Conservation (phyloP, 2,113 vertebrate genomes). For the Rhinolophus sinicus region DNA sequence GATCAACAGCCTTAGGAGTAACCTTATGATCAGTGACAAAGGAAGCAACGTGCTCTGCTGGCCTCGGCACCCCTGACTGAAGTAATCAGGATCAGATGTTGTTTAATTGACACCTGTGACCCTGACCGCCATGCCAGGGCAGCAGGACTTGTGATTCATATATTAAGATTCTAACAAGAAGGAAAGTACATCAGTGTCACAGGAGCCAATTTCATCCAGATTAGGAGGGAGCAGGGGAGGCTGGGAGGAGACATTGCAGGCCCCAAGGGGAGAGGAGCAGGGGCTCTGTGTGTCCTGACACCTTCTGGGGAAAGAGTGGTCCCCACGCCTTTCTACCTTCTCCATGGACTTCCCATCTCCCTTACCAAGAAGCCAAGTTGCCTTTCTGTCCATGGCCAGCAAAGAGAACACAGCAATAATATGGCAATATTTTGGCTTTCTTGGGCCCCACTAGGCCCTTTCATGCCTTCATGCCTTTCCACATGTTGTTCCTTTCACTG, state of each 20-base stretch:
- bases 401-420: background rate
- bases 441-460: accelerated
- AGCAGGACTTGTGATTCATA: constrained; percentile 13
- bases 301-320: background rate
- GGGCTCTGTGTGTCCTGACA: background rate
- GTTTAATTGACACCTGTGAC: constrained; percentile 60
- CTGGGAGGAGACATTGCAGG: background rate
- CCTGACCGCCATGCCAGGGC: background rate
- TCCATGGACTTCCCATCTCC: too few species aligned
- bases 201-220: constrained; percentile 12
- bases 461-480: accelerated
- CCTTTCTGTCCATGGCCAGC: background rate
- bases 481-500: background rate
- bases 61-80: background rate
- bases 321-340: background rate
- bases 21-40: background rate
- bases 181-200: background rate
- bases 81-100: background rate
- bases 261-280: background rate
- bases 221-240: background rate
- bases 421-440: background rate
- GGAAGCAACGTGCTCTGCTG: background rate
- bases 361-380: background rate
- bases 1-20: background rate
- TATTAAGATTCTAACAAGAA: constrained; percentile 60